Conservation (phyloP, 23 tunicate species). For the Phallusia fumigata region DNA sequence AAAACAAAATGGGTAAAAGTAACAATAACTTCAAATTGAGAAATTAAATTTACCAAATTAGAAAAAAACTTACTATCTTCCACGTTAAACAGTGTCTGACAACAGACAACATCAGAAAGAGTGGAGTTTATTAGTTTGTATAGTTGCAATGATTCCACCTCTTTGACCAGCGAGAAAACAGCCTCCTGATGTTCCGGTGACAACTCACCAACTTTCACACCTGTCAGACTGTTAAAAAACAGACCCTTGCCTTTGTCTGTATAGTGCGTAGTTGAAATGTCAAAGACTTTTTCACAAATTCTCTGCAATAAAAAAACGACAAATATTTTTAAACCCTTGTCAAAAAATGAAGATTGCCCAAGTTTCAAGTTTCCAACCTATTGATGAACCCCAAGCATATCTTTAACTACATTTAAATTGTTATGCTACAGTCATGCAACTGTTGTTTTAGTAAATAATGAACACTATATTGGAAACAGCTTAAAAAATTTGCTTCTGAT, state of each 20-base stretch:
- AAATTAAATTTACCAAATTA: not conserved
- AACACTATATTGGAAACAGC: too few relatives aligned
- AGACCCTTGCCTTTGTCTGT: conserved; percentile 20
- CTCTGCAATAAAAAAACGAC: not conserved
- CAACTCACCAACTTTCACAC: conserved; percentile 17
- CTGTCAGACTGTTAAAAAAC: conserved; percentile 19
- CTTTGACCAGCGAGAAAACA: conserved; percentile 27
- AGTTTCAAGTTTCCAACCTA: too few relatives aligned
- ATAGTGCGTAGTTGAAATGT: not conserved
- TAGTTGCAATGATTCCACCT: conserved; percentile 34
- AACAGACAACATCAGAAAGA: conserved; percentile 6
- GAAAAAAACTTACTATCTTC: conserved; percentile 1
- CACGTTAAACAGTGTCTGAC: conserved; percentile 8
- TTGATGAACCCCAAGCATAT: too few relatives aligned
- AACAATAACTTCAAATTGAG: too few relatives aligned
- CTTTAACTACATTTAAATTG: too few relatives aligned
- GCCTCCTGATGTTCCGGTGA: conserved; percentile 70
- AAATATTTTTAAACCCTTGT: too few relatives aligned
- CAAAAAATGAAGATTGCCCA: too few relatives aligned
- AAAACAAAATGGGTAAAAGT: too few relatives aligned
- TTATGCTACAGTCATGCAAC: too few relatives aligned
- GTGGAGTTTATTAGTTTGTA: conserved; percentile 20
- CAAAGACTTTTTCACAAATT: not conserved
- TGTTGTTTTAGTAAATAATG: too few relatives aligned
- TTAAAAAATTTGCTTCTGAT: too few relatives aligned